Evolutionary conservation across 2,797 vertebrate genomes (phyloP), one percentile per base, ranked within the genome.

Genomic region (Phoeniculus purpureus): DNA sequence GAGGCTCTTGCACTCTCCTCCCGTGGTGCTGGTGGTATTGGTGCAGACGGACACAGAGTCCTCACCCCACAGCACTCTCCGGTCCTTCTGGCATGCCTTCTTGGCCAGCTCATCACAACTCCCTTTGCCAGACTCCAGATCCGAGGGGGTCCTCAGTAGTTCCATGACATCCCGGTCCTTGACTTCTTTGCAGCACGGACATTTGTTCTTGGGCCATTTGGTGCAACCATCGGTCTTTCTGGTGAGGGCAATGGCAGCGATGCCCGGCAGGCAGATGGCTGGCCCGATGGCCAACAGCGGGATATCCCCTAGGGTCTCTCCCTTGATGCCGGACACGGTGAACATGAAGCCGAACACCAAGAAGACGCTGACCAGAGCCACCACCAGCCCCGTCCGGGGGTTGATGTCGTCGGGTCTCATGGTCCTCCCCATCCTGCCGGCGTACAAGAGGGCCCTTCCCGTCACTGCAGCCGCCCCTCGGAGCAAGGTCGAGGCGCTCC

Each of bases 271-370:
- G 96, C 98, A 98, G 94, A 98, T 98, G 85, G 98, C 98, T 5
- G 98, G 98, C 55, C 98, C 98, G 9, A 98, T 98, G 77, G 98
- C 98, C 80, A 98, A 91, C 59, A 98, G 97, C 2, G 98, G 98
- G 55, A 98, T 97, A 70, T 98, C 97, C 5, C 98, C 98, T 85
- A 98, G 58, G 0, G 96, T 98, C 94, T 98, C 98, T 48, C 98
- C 98, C 90, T 98, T 98, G 89, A 98, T 97, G 73, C 98, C 98
- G 1, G 98, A 98, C 59, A 98, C 97, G 1, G 98, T 98, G 95
- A 98, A 98, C 98, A 98, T 98, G 93, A 98, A 98, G 34, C 98
- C 98, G 6, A 98, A 98, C 62, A 98, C 98, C 71, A 98, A 94
- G 95, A 98, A 98, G 88, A 98, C 97, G 55, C 98, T 98, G 91